Conservation (phyloP, 2,888 invertebrate genomes). For the Mesochorus sp. region DNA sequence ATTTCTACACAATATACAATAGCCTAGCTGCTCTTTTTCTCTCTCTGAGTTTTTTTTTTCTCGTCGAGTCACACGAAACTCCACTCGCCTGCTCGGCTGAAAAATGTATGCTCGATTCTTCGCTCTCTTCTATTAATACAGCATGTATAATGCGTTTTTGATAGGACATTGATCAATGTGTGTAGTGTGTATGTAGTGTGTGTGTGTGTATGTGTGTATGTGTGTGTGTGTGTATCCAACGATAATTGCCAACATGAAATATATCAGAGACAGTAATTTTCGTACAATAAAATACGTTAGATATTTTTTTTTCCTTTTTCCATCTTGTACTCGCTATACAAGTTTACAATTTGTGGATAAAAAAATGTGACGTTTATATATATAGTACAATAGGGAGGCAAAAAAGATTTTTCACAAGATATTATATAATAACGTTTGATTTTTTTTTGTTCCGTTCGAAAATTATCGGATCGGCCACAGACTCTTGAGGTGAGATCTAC, state of each 20-base stretch:
- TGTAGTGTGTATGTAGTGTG: slow-evolving; percentile 3
- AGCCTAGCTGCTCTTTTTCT: slow-evolving; percentile 74
- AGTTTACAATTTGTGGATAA: slow-evolving; percentile 76
- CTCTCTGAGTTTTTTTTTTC: no score
- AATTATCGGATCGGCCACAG: slow-evolving; percentile 75
- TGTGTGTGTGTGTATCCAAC: slow-evolving; percentile 15
- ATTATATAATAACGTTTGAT: slow-evolving; percentile 69
- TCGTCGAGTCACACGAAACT: slow-evolving; percentile 73
- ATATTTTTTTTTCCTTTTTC: no score
- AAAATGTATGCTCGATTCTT: slow-evolving; percentile 67
- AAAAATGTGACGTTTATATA: slow-evolving; percentile 75
- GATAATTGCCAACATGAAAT: slow-evolving; percentile 71
- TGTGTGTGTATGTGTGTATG: background rate
- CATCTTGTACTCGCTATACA: slow-evolving; percentile 74
- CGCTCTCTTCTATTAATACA: slow-evolving; percentile 55
- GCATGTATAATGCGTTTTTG: no score
- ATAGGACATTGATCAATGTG: no score
- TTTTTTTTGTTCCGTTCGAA: slow-evolving; percentile 65
- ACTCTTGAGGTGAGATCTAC: slow-evolving; percentile 1
- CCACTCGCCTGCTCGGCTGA: slow-evolving; percentile 60
- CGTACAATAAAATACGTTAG: slow-evolving; percentile 77
- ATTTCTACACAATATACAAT: slow-evolving; percentile 81
- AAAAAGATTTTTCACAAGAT: no score
- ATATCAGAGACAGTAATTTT: slow-evolving; percentile 81
- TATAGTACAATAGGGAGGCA: slow-evolving; percentile 75